phyloP scores from a whole-genome alignment of 2,797 vertebrate species.

The Rallus crepitans region DNA sequence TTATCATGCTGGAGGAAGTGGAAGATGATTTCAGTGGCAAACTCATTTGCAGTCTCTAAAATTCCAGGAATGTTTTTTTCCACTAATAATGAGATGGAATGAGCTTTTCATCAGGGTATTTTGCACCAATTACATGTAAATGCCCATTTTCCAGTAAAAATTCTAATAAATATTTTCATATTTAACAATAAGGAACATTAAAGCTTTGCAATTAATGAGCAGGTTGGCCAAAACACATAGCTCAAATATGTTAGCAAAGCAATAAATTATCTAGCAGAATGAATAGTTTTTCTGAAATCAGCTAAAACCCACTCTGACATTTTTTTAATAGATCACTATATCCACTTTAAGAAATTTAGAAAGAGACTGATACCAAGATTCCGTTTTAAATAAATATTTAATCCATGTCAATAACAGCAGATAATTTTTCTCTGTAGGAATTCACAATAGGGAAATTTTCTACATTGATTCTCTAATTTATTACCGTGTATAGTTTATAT shows the following conservation, averaged over 20 bases:
- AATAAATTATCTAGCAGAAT: background rate
- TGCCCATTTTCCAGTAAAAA: background rate
- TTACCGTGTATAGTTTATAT: background rate
- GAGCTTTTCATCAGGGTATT: background rate
- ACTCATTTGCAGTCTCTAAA: background rate
- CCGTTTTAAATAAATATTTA: slow-evolving; percentile 4
- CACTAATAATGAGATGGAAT: background rate
- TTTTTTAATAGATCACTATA: background rate
- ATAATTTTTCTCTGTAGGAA: slow-evolving; percentile 7
- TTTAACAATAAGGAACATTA: background rate
- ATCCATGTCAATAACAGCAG: background rate
- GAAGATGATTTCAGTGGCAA: background rate
- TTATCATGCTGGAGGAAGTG: background rate
- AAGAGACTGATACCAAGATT: background rate
- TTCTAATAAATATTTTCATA: slow-evolving; percentile 1
- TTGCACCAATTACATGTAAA: background rate
- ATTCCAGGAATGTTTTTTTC: background rate
- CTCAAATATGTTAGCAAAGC: background rate
- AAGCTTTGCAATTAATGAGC: background rate
- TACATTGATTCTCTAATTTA: background rate
- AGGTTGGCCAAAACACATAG: background rate
- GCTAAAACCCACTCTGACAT: background rate
- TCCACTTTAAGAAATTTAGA: background rate
- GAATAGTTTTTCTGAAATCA: background rate
- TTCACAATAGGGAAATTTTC: background rate